phyloP scores from a whole-genome alignment of 2,113 vertebrate species.

The Heterotilapia buettikoferi region DNA sequence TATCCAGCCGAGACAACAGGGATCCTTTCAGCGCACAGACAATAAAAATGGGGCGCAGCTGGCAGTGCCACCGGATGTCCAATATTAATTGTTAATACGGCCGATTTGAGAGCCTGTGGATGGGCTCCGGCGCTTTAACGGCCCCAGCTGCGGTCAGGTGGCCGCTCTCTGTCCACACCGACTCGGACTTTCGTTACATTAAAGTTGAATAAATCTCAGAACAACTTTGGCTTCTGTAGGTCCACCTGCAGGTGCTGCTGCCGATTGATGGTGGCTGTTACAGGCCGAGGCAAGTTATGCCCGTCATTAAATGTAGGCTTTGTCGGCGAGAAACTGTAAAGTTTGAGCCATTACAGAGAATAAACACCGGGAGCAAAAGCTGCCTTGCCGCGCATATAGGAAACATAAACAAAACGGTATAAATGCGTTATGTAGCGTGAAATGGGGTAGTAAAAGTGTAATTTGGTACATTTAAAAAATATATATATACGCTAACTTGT shows the following conservation, averaged over 20 bases:
- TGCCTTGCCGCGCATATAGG: not conserved
- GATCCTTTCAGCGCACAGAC: conserved; percentile 47
- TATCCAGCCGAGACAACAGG: conserved; percentile 41
- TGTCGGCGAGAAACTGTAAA: not conserved
- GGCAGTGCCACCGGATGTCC: conserved; percentile 70
- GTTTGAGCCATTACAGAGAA: not conserved
- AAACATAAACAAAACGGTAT: not conserved
- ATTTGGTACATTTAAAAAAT: not conserved
- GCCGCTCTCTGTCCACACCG: not conserved
- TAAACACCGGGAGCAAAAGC: not conserved
- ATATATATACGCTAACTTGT: not conserved
- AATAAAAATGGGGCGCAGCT: conserved; percentile 69
- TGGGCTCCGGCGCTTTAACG: not conserved
- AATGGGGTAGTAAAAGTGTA: not conserved
- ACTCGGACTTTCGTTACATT: not conserved
- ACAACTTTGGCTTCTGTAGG: conserved; percentile 13
- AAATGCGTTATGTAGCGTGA: not conserved
- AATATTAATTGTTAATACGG: conserved; percentile 61
- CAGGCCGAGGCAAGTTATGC: not conserved
- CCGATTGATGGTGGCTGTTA: not conserved
- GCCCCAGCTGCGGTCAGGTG: not conserved
- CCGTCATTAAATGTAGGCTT: not conserved
- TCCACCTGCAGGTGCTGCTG: conserved; percentile 48
- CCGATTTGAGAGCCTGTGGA: conserved; percentile 30
- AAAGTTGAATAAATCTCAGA: conserved; percentile 7